Evolutionary conservation across 1,140 invertebrate species (phyloP).

Genomic region (Palaemon carinicauda): DNA sequence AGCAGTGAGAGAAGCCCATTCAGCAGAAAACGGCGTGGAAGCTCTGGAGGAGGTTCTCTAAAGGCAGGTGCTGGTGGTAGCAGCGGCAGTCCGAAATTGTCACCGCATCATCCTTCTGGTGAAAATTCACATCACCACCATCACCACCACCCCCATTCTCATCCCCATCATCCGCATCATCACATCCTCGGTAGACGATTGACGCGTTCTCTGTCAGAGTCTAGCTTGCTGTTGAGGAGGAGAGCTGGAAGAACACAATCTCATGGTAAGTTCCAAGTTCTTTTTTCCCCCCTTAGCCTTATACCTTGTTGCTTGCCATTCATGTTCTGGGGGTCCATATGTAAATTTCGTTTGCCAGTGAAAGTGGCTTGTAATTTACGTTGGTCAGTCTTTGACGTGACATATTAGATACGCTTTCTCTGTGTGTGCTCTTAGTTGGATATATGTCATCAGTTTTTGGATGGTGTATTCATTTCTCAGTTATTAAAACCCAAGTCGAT

Average conservation of each 20-base stretch:
- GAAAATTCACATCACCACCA: conserved; percentile 38
- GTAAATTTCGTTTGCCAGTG: too few species aligned
- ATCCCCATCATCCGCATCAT: conserved; percentile 40
- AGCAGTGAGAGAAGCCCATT: conserved; percentile 44
- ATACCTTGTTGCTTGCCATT: neutral
- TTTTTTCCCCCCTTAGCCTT: neutral
- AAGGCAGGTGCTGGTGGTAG: conserved; percentile 38
- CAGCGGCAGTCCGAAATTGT: conserved; percentile 34
- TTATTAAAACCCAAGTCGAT: too few species aligned
- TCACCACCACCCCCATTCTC: conserved; percentile 39
- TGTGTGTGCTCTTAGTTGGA: too few species aligned
- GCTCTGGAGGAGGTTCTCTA: conserved; percentile 46
- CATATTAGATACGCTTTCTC: too few species aligned
- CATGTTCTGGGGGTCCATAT: too few species aligned
- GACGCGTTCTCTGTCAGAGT: conserved; percentile 47
- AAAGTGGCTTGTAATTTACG: too few species aligned
- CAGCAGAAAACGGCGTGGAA: conserved; percentile 42
- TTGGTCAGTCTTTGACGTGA: too few species aligned
- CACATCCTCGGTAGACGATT: conserved; percentile 23
- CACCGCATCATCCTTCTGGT: conserved; percentile 30
- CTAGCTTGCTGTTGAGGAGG: conserved; percentile 44
- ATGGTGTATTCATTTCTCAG: too few species aligned
- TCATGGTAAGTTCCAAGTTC: conserved; percentile 7
- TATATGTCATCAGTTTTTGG: too few species aligned
- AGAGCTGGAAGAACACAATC: neutral